phyloP scores from a whole-genome alignment of 2,888 invertebrate species.

The Aproaerema taeniolella region DNA sequence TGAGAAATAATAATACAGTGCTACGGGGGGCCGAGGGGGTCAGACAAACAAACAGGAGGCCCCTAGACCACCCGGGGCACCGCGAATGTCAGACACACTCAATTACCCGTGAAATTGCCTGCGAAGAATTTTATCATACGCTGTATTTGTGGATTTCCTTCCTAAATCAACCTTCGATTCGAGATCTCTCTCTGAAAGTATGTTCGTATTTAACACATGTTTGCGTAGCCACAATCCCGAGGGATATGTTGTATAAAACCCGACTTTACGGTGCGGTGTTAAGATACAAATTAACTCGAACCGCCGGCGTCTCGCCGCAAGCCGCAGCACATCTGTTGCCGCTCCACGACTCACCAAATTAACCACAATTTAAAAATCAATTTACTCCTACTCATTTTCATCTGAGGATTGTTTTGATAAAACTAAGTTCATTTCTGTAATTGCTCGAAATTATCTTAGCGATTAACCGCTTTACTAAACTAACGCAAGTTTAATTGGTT shows the following conservation, averaged over 20 bases:
- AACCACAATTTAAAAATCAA: constrained; percentile 50
- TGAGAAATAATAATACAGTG: constrained; percentile 14
- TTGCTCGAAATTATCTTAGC: constrained; percentile 6
- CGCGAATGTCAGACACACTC: constrained; percentile 52
- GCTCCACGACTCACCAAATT: constrained; percentile 38
- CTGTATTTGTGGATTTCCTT: constrained; percentile 15
- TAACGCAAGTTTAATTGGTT: constrained; percentile 12
- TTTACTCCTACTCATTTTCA: constrained; percentile 22
- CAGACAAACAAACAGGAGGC: constrained; percentile 12
- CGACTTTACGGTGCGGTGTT: constrained; percentile 20
- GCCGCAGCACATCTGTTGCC: constrained; percentile 53
- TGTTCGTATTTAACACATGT: constrained; percentile 27
- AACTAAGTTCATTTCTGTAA: constrained; percentile 10
- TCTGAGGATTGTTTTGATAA: constrained; percentile 3
- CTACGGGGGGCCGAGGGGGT: constrained; percentile 1
- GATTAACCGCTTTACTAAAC: constrained; percentile 10
- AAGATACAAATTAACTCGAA: constrained; percentile 10
- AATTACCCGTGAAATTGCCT: constrained; percentile 67
- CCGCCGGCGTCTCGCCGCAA: no score
- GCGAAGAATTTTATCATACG: constrained; percentile 40
- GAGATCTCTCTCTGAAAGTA: constrained; percentile 7
- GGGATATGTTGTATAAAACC: no score
- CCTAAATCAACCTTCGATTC: constrained; percentile 1
- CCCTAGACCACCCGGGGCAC: constrained; percentile 28
- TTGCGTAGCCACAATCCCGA: constrained; percentile 18